Evolutionary conservation across 2,888 invertebrate genomes (phyloP).

Genomic region (Plemyria rubiginata): DNA sequence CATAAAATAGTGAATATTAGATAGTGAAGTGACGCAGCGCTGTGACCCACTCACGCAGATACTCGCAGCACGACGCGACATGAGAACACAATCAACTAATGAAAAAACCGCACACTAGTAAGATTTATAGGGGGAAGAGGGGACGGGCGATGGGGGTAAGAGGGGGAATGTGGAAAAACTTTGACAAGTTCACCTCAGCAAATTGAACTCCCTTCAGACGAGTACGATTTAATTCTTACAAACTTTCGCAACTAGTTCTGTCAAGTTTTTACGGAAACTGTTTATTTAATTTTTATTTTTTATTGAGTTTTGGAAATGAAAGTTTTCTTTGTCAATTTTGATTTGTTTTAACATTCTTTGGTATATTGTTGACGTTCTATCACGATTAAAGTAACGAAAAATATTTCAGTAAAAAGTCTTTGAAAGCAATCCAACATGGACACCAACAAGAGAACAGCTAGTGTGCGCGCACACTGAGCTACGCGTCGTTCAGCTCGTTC

Average conservation of each 20-base stretch:
- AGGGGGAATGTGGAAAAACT: conserved; percentile 12
- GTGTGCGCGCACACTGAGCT: neutral
- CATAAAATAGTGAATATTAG: conserved; percentile 8
- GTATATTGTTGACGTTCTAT: neutral
- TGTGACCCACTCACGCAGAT: conserved; percentile 19
- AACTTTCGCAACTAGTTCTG: conserved; percentile 24
- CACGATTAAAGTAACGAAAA: no score
- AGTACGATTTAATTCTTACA: conserved; percentile 24
- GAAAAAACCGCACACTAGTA: conserved; percentile 43
- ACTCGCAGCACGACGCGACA: conserved; percentile 31
- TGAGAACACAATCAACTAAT: conserved; percentile 51
- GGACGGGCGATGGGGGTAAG: conserved; percentile 18
- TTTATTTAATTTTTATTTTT: conserved; percentile 8
- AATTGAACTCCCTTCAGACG: conserved; percentile 20
- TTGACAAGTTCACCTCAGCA: conserved; percentile 22
- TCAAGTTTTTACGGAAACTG: conserved; percentile 4
- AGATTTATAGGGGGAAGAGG: conserved; percentile 1
- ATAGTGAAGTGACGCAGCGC: neutral
- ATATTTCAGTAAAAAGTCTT: neutral
- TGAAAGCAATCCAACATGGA: no score
- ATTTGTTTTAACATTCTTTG: conserved; percentile 2
- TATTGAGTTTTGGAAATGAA: conserved; percentile 17
- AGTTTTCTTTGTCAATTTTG: neutral
- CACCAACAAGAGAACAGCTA: no score
- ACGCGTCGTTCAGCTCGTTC: neutral